A percentile compares a stretch with the other conserved stretches of the same genome.
Conservation (phyloP, 2,797 vertebrate genomes). For the Spinibarbus caldwelli region DNA sequence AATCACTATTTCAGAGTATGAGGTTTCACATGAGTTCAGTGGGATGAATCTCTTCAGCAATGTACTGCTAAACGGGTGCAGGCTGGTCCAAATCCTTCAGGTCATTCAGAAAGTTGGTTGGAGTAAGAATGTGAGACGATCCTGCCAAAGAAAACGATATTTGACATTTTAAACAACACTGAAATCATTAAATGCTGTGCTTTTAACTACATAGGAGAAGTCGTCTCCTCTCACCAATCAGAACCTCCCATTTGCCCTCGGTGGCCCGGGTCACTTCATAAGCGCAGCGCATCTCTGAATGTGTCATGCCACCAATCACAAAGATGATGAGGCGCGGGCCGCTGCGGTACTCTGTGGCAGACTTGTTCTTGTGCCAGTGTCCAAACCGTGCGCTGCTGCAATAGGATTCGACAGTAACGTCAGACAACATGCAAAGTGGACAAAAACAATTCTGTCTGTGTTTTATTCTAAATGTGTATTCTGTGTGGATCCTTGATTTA, state of each 20-base stretch:
- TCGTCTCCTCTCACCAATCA: constrained; percentile 80
- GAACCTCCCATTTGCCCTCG: constrained; percentile 90
- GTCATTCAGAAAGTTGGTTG: constrained; percentile 84
- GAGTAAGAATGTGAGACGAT: constrained; percentile 90
- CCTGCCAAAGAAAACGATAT: constrained; percentile 70
- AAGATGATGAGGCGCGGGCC: constrained; percentile 90
- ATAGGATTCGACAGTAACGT: constrained; percentile 8
- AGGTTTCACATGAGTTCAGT: constrained; percentile 7
- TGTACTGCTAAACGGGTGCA: constrained; percentile 41
- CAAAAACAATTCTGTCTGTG: not conserved
- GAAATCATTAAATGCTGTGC: not conserved
- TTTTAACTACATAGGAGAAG: not conserved
- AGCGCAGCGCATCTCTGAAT: constrained; percentile 91
- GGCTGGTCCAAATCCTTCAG: constrained; percentile 81
- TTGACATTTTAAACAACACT: not conserved
- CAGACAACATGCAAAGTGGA: not conserved
- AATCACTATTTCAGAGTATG: not conserved
- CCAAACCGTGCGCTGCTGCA: constrained; percentile 86
- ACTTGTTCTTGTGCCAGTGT: constrained; percentile 91
- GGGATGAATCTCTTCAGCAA: not conserved
- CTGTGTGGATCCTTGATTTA: not conserved
- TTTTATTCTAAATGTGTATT: not conserved
- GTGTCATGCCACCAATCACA: constrained; percentile 84
- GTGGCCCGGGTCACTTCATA: constrained; percentile 88
- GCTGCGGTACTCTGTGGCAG: constrained; percentile 79